Conservation (phyloP, 2,113 vertebrate genomes). For the Trogon melanurus region DNA sequence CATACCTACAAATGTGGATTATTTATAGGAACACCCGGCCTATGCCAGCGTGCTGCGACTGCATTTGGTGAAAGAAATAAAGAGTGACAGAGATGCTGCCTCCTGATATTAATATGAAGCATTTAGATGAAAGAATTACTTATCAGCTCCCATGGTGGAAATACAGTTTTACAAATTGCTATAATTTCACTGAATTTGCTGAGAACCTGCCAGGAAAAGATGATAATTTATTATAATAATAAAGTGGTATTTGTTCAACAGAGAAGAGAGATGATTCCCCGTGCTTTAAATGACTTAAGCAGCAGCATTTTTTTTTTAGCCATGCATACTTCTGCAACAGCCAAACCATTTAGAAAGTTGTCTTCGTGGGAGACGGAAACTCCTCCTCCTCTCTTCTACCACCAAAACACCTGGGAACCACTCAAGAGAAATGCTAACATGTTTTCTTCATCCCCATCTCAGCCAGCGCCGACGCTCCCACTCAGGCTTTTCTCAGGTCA, state of each 20-base stretch:
- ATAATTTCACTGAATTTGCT: not conserved
- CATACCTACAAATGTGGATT: not conserved
- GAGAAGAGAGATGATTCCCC: not conserved
- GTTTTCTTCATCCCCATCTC: not conserved
- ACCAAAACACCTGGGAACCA: not conserved
- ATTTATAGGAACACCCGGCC: not conserved
- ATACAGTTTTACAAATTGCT: not conserved
- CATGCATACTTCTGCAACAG: not conserved
- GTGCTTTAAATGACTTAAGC: not conserved
- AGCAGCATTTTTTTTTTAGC: not conserved
- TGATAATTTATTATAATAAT: not conserved
- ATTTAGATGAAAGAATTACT: not conserved
- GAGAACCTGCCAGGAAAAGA: not conserved
- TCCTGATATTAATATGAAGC: not conserved
- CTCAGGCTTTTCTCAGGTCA: too few relatives aligned
- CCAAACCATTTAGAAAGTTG: not conserved
- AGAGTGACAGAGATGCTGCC: not conserved
- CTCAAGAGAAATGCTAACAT: not conserved
- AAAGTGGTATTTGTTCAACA: not conserved
- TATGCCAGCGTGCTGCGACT: not conserved
- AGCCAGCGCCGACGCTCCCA: not conserved
- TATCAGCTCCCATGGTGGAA: not conserved
- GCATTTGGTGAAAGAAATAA: not conserved
- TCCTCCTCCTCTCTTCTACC: not conserved
- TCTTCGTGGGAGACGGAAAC: not conserved